phyloP scores from a whole-genome alignment of 2,113 vertebrate genomes.

The Edolisoma coerulescens region DNA sequence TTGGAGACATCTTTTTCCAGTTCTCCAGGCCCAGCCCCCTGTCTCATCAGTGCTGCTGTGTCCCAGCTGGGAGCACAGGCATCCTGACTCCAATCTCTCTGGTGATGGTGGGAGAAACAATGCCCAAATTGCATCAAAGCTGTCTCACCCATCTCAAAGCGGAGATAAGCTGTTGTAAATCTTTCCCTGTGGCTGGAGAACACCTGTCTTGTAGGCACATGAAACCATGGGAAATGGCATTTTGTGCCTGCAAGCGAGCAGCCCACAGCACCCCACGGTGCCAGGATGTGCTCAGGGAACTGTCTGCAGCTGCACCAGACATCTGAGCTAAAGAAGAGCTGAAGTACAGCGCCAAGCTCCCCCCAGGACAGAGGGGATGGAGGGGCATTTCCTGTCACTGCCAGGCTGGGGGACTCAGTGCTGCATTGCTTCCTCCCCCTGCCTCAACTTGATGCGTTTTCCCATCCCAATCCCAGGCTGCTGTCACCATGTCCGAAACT shows the following conservation, averaged over 20 bases:
- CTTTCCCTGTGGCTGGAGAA: background rate
- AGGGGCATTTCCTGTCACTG: background rate
- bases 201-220: background rate
- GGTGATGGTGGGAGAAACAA: background rate
- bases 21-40: background rate
- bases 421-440: background rate
- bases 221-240: background rate
- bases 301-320: background rate
- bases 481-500: background rate
- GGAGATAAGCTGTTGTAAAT: background rate
- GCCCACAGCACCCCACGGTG: fast-evolving
- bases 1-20: background rate
- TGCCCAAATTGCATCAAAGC: background rate
- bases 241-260: background rate
- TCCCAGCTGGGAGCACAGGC: background rate
- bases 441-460: fast-evolving
- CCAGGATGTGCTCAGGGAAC: background rate
- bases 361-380: background rate
- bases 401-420: background rate
- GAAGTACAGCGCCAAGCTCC: fast-evolving
- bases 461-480: background rate
- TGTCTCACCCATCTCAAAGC: background rate
- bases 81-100: background rate
- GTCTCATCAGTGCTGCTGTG: fast-evolving
- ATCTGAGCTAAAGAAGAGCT: fast-evolving